Conservation (phyloP, 2,113 vertebrate genomes). For the Piaya cayana region DNA sequence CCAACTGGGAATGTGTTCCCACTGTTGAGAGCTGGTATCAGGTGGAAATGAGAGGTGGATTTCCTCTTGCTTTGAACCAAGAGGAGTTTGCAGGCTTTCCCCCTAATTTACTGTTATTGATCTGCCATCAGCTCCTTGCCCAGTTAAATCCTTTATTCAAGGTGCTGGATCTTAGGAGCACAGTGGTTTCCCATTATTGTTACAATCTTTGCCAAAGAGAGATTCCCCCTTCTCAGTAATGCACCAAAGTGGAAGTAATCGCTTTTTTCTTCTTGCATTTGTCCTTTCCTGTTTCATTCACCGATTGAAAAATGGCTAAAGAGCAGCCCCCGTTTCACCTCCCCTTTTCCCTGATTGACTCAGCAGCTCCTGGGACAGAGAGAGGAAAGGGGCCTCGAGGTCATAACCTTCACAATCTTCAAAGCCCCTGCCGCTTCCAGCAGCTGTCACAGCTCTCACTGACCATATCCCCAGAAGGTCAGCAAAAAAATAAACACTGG, state of each 20-base stretch:
- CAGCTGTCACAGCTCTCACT: conserved; percentile 77
- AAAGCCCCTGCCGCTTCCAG: conserved; percentile 76
- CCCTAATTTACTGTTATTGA: conserved; percentile 45
- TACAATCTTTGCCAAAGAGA: conserved; percentile 56
- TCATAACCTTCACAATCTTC: conserved; percentile 78
- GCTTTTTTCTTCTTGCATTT: conserved; percentile 72
- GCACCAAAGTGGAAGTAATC: conserved; percentile 76
- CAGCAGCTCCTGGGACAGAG: conserved; percentile 74
- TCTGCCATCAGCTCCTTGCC: conserved; percentile 57
- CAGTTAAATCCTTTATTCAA: conserved; percentile 54
- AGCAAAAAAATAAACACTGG: conserved; percentile 75
- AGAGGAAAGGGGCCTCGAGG: conserved; percentile 73
- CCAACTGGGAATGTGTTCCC: neutral
- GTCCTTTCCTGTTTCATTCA: conserved; percentile 77
- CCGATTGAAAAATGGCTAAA: conserved; percentile 75
- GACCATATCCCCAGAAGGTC: conserved; percentile 75
- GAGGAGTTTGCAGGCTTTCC: conserved; percentile 17
- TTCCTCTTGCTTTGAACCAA: conserved; percentile 22
- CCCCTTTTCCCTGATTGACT: conserved; percentile 76
- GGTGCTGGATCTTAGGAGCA: conserved; percentile 24
- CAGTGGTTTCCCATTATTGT: conserved; percentile 62
- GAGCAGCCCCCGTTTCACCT: conserved; percentile 72
- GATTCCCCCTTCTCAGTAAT: conserved; percentile 60
- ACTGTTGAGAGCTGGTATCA: neutral
- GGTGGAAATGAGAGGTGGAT: conserved; percentile 6